Percentiles rank a stretch among this genome's conserved stretches.
Conservation (phyloP, 2,888 invertebrate species). For the Isoperla grammatica region DNA sequence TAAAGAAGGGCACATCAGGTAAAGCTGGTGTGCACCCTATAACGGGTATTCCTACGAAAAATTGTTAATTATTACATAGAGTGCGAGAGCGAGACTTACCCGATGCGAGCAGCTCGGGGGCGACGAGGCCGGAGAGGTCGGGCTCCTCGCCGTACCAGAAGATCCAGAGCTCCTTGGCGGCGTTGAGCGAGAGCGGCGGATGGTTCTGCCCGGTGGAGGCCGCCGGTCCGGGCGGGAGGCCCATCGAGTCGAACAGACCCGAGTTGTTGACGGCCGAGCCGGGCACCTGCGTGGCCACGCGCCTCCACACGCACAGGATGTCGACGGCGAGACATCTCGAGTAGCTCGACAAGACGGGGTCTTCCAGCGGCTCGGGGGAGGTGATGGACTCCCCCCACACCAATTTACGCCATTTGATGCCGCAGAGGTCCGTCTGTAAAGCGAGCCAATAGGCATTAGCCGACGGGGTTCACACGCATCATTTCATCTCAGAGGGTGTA, state of each 20-base stretch:
- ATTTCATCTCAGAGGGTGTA: too few species aligned
- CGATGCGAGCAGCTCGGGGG: constrained; percentile 74
- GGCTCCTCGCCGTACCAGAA: constrained; percentile 99
- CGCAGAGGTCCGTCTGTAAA: constrained; percentile 94
- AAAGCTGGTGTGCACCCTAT: too few species aligned
- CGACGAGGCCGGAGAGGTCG: constrained; percentile 76
- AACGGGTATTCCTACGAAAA: too few species aligned
- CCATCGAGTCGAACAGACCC: constrained; percentile 45
- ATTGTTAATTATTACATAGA: too few species aligned
- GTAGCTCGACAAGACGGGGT: constrained; percentile 86
- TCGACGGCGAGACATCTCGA: constrained; percentile 88
- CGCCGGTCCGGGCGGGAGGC: constrained; percentile 47
- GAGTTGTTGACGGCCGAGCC: constrained; percentile 42
- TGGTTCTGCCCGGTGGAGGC: constrained; percentile 34
- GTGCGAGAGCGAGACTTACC: constrained; percentile 66
- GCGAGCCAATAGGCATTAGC: too few species aligned
- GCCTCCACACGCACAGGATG: constrained; percentile 97
- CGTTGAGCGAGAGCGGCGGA: constrained; percentile 74
- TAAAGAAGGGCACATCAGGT: too few species aligned
- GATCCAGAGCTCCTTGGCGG: constrained; percentile 97
- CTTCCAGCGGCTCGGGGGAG: constrained; percentile 67
- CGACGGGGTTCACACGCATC: too few species aligned
- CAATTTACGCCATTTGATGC: constrained; percentile 98
- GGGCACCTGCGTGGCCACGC: constrained; percentile 61
- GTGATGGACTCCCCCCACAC: constrained; percentile 68